Conservation (phyloP, 2,113 vertebrate species). For the Neodon shergylaensis region DNA sequence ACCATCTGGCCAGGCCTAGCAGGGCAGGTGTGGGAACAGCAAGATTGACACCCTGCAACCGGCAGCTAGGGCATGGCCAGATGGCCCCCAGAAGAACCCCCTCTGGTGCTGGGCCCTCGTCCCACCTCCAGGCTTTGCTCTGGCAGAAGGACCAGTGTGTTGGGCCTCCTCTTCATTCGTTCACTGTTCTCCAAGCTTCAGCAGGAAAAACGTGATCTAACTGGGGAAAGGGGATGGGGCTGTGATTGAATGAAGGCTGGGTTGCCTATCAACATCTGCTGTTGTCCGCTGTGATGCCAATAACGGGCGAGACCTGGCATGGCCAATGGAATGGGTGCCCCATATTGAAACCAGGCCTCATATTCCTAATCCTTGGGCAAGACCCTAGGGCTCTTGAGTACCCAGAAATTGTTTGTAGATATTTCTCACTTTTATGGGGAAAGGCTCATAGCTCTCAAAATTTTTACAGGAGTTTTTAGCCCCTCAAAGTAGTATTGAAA, state of each 20-base stretch:
- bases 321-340: neutral
- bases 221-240: neutral
- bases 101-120: slow-evolving; percentile 9
- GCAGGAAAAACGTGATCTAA: slow-evolving; percentile 21
- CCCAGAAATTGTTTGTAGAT: slow-evolving; percentile 8
- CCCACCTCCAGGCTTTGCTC: neutral
- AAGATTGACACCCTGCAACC: neutral
- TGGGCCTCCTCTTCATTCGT: slow-evolving; percentile 17
- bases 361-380: neutral
- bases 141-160: neutral
- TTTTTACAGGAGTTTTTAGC: slow-evolving; percentile 15
- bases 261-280: slow-evolving; percentile 26
- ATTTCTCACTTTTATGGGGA: slow-evolving; percentile 30
- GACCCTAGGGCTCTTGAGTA: neutral
- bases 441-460: neutral
- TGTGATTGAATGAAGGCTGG: slow-evolving; percentile 2
- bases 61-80: slow-evolving; percentile 53
- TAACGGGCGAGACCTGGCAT: neutral
- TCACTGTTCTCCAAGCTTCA: slow-evolving; percentile 48
- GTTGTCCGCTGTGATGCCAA: slow-evolving; percentile 38
- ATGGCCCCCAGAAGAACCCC: slow-evolving; percentile 67
- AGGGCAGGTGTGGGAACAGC: slow-evolving; percentile 74
- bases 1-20: slow-evolving; percentile 75
- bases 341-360: neutral
- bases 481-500: neutral